Evolutionary conservation across 2,797 vertebrate species (phyloP).

Genomic region (Rhabdophis nuchalis): DNA sequence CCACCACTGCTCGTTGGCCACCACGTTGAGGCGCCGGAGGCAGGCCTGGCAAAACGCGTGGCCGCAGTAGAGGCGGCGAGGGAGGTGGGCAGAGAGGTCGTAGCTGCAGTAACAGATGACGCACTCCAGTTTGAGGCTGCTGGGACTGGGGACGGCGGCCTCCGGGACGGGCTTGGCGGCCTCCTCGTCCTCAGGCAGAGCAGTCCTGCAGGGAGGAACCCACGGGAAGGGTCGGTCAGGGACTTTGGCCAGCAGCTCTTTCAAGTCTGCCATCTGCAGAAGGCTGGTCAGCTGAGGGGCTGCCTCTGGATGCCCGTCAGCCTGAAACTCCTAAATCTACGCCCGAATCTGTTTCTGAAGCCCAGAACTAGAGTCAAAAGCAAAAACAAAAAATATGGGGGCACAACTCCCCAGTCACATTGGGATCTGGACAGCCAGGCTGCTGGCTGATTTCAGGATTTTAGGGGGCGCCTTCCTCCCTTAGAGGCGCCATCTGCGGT

Average conservation of each 20-base stretch:
- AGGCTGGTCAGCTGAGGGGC: too few species aligned
- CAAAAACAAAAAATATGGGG: too few species aligned
- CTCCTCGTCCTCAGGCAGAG: background rate
- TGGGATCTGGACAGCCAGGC: background rate
- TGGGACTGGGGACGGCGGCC: background rate
- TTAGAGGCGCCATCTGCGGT: background rate
- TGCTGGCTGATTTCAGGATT: background rate
- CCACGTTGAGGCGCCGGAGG: conserved; percentile 75
- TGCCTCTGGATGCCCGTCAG: background rate
- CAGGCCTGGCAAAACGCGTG: conserved; percentile 93
- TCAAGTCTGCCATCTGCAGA: too few species aligned
- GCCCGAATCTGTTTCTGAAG: background rate
- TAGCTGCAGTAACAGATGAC: conserved; percentile 86
- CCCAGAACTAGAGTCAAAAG: background rate
- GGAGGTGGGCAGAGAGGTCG: conserved; percentile 77
- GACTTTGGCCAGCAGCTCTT: background rate
- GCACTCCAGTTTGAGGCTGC: conserved; percentile 70
- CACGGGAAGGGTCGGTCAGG: background rate
- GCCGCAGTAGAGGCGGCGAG: conserved; percentile 87
- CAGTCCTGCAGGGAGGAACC: conserved; percentile 56
- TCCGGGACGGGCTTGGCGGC: background rate
- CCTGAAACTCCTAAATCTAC: background rate
- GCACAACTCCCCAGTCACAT: background rate
- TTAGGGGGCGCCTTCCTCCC: background rate
- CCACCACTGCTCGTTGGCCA: conserved; percentile 83